Conservation (phyloP, 2,888 invertebrate genomes). For the Laspeyria flexula region DNA sequence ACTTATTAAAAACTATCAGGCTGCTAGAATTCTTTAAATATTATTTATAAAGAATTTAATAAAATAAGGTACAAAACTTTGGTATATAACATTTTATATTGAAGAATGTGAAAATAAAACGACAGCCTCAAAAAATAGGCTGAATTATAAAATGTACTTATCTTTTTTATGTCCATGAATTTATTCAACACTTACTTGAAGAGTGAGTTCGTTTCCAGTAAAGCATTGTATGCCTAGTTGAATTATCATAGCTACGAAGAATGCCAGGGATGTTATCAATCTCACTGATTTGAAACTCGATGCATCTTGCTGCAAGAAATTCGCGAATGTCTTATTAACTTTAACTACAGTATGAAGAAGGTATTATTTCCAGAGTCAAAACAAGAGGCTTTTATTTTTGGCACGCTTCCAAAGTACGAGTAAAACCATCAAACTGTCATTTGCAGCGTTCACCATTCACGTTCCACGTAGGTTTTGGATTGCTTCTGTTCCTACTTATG, state of each 20-base stretch:
- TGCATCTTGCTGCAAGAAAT: slow-evolving; percentile 70
- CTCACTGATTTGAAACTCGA: slow-evolving; percentile 73
- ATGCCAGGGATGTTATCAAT: slow-evolving; percentile 74
- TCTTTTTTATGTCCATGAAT: too few relatives aligned
- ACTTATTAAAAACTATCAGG: slow-evolving; percentile 13
- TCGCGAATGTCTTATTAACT: slow-evolving; percentile 22
- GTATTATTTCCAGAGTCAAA: slow-evolving; percentile 33
- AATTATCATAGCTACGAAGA: slow-evolving; percentile 77
- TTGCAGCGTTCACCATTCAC: slow-evolving; percentile 30
- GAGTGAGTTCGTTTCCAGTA: slow-evolving; percentile 74
- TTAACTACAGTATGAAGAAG: slow-evolving; percentile 22
- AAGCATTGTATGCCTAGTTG: slow-evolving; percentile 79
- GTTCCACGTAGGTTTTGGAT: slow-evolving; percentile 37
- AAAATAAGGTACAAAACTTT: too few relatives aligned
- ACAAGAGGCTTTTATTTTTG: slow-evolving; percentile 40
- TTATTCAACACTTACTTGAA: slow-evolving; percentile 58
- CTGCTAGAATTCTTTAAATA: too few relatives aligned
- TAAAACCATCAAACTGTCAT: slow-evolving; percentile 45
- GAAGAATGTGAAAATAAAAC: neutral
- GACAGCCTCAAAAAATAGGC: neutral
- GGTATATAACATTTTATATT: slow-evolving; percentile 4
- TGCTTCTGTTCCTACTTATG: slow-evolving; percentile 23
- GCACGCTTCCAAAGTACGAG: slow-evolving; percentile 33
- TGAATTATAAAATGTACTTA: slow-evolving; percentile 2
- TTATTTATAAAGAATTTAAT: neutral